These are phyloP conservation scores for Lampris megalopsis DNA, from an alignment of 2,113 vertebrate species.

Conservation along the genomic window DNA sequence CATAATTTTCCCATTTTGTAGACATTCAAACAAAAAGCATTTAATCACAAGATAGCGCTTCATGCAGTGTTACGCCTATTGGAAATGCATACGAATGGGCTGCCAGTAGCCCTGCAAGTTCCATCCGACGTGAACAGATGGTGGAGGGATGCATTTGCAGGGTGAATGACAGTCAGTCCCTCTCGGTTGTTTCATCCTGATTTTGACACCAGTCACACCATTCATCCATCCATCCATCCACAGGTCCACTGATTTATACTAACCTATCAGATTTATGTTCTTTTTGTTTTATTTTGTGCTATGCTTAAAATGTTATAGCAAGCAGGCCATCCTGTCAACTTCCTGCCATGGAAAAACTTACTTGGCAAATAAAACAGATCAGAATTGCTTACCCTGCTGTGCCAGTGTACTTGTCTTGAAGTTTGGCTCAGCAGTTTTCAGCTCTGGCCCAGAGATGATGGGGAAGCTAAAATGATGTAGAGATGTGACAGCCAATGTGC, in stretches of 20 bases:
- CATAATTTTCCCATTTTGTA: no score
- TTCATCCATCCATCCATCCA: constrained; percentile 27
- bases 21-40: constrained; percentile 4
- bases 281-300: no score
- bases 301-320: no score
- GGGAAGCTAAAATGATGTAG: no score
- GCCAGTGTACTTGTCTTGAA: neutral
- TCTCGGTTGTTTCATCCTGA: constrained; percentile 11
- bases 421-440: neutral
- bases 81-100: constrained; percentile 38
- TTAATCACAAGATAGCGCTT: constrained; percentile 25
- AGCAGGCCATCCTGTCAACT: no score
- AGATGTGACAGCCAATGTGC: no score
- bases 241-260: neutral
- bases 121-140: constrained; percentile 56
- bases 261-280: neutral
- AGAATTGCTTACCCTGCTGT: neutral
- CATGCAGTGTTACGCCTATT: constrained; percentile 30
- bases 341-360: no score
- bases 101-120: constrained; percentile 40
- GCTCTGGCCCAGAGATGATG: no score
- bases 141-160: constrained; percentile 26
- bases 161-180: constrained; percentile 45
- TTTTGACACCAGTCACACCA: constrained; percentile 38
- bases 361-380: no score